These are phyloP conservation scores for Anoplopoma fimbria DNA, from an alignment of 2,113 vertebrate genomes.

Conservation along the genomic window DNA sequence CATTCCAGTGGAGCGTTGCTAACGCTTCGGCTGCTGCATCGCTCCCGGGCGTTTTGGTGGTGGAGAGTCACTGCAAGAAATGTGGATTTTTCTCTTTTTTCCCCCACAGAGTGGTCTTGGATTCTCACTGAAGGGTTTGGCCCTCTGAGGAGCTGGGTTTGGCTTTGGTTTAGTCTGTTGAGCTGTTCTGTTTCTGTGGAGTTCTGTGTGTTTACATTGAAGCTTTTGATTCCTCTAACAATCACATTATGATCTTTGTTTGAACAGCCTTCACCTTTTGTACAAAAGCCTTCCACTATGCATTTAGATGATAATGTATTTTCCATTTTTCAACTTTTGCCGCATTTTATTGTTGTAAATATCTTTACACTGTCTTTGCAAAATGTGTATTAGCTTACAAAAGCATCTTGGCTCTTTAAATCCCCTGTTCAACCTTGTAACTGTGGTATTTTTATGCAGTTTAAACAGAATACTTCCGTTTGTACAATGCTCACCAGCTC, in stretches of 20 bases:
- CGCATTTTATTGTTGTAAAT: no score
- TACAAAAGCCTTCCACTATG: neutral
- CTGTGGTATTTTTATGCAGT: no score
- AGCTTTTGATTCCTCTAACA: neutral
- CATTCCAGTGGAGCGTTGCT: conserved; percentile 47
- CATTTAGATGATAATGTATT: neutral
- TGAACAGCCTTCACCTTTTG: neutral
- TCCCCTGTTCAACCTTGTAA: no score
- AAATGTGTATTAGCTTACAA: no score
- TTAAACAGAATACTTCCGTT: no score
- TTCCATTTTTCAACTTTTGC: no score
- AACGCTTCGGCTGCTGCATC: conserved; percentile 41
- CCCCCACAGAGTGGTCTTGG: neutral
- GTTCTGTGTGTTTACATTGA: neutral
- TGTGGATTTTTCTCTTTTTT: neutral
- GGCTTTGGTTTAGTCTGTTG: neutral
- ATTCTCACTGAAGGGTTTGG: neutral
- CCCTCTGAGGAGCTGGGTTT: neutral
- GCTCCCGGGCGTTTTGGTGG: neutral
- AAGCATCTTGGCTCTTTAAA: no score
- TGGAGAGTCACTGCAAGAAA: conserved; percentile 42
- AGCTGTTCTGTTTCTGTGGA: no score
- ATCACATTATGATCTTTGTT: neutral
- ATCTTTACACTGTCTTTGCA: no score
- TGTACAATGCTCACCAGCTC: no score